A percentile compares a stretch with the other conserved stretches of the same genome.
Evolutionary conservation across 1,140 invertebrate genomes (phyloP).

Genomic region (Formica exsecta): DNA sequence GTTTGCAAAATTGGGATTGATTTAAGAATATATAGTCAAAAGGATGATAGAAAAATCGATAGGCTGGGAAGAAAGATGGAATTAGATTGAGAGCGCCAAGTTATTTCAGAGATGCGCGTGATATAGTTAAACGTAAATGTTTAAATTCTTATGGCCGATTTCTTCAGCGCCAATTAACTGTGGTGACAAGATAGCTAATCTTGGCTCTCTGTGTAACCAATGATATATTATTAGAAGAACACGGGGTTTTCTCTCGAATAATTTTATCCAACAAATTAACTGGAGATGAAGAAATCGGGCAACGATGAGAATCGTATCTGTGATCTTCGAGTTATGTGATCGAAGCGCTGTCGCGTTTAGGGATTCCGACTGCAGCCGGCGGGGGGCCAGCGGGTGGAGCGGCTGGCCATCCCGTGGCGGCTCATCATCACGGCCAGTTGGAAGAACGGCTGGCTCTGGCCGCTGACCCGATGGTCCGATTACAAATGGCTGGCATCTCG

Average conservation of each 20-base stretch:
- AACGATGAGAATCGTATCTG: slow-evolving; percentile 48
- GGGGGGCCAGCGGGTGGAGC: slow-evolving; percentile 85
- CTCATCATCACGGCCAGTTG: slow-evolving; percentile 88
- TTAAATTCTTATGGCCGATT: slow-evolving; percentile 53
- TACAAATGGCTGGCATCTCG: slow-evolving; percentile 95
- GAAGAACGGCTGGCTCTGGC: slow-evolving; percentile 91
- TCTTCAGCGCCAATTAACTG: slow-evolving; percentile 62
- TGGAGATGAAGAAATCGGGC: slow-evolving; percentile 60
- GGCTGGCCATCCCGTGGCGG: slow-evolving; percentile 83
- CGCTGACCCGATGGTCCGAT: slow-evolving; percentile 92
- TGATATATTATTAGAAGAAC: slow-evolving; percentile 15
- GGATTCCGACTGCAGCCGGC: slow-evolving; percentile 86
- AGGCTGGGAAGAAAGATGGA: slow-evolving; percentile 28
- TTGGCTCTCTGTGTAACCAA: slow-evolving; percentile 34
- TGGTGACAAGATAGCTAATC: slow-evolving; percentile 12
- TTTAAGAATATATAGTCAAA: background rate
- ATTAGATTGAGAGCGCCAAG: slow-evolving; percentile 51
- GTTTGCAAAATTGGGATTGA: slow-evolving; percentile 41
- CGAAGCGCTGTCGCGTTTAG: slow-evolving; percentile 85
- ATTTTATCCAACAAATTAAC: slow-evolving; percentile 41
- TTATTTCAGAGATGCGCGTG: slow-evolving; percentile 27
- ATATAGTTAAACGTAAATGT: slow-evolving; percentile 35
- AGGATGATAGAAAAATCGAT: slow-evolving; percentile 33
- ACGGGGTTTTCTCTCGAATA: slow-evolving; percentile 8
- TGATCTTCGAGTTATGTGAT: slow-evolving; percentile 76